Percentiles rank a stretch among this genome's conserved stretches.
Evolutionary conservation across 1,140 invertebrate species (phyloP).

Genomic region (Drosophila paulistorum): DNA sequence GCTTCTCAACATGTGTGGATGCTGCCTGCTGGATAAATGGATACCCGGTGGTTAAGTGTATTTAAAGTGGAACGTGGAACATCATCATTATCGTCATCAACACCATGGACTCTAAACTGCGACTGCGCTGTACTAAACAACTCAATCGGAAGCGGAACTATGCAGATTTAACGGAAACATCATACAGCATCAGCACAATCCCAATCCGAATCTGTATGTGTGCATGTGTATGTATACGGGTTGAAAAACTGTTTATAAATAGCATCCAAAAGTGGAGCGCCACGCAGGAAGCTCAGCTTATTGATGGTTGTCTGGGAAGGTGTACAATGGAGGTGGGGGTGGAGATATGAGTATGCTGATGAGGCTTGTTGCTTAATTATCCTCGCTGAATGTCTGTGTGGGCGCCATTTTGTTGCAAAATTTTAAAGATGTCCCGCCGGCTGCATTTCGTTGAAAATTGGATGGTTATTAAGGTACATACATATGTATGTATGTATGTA

Average conservation of each 20-base stretch:
- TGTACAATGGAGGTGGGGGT: neutral
- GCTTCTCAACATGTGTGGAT: slow-evolving; percentile 71
- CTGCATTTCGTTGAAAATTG: slow-evolving; percentile 6
- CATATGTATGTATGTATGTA: neutral
- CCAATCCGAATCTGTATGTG: slow-evolving; percentile 21
- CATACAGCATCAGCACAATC: slow-evolving; percentile 24
- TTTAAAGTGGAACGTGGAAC: slow-evolving; percentile 45
- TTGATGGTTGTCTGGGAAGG: slow-evolving; percentile 45
- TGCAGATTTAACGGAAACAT: slow-evolving; percentile 74
- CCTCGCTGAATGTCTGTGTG: slow-evolving; percentile 18
- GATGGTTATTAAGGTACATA: neutral
- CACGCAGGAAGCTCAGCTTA: slow-evolving; percentile 60
- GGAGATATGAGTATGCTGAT: neutral
- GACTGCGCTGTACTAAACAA: slow-evolving; percentile 55
- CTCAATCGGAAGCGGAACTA: slow-evolving; percentile 75
- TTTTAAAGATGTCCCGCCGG: slow-evolving; percentile 7
- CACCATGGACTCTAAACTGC: slow-evolving; percentile 42
- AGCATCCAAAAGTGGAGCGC: slow-evolving; percentile 78
- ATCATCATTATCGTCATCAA: slow-evolving; percentile 2
- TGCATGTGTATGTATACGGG: slow-evolving; percentile 55
- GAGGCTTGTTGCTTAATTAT: slow-evolving; percentile 37
- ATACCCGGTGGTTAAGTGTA: slow-evolving; percentile 41
- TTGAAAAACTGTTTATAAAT: slow-evolving; percentile 69
- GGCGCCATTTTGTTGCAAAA: slow-evolving; percentile 43
- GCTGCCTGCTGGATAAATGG: slow-evolving; percentile 68